A percentile compares a stretch with the other conserved stretches of the same genome.
These are phyloP conservation scores for Hypsibius dujardini DNA, from an alignment of 1,140 invertebrate species.

Conservation along the genomic window DNA sequence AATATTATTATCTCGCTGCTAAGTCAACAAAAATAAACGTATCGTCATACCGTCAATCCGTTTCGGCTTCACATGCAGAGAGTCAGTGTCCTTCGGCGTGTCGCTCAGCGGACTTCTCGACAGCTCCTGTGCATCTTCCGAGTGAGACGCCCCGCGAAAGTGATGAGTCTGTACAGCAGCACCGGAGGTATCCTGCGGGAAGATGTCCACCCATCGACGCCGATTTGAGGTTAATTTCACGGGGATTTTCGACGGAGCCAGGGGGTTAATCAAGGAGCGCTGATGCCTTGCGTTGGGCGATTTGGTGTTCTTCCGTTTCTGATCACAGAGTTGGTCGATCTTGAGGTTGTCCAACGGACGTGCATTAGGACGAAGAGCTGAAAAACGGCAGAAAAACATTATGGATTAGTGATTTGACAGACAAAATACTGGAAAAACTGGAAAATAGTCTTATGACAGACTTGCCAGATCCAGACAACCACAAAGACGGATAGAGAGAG, in stretches of 20 bases:
- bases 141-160: conserved; percentile 24
- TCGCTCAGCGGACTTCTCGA: conserved; percentile 1
- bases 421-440: neutral
- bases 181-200: conserved; percentile 51
- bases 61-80: neutral
- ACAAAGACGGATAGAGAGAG: neutral
- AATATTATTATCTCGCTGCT: no score
- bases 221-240: conserved; percentile 91
- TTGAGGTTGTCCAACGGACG: conserved; percentile 8
- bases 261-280: conserved; percentile 59
- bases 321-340: neutral
- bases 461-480: neutral
- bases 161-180: conserved; percentile 31
- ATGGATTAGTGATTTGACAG: neutral
- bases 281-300: neutral
- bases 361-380: conserved; percentile 12
- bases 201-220: conserved; percentile 91
- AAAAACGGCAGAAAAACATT: neutral
- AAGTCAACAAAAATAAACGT: no score
- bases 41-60: neutral
- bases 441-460: no score
- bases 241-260: conserved; percentile 86
- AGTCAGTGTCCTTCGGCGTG: neutral
- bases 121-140: conserved; percentile 19
- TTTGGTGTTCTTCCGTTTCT: neutral